Evolutionary conservation across 1,140 invertebrate species (phyloP), one percentile per base, ranked within the genome.

Genomic region (Pachypsylla venusta): DNA sequence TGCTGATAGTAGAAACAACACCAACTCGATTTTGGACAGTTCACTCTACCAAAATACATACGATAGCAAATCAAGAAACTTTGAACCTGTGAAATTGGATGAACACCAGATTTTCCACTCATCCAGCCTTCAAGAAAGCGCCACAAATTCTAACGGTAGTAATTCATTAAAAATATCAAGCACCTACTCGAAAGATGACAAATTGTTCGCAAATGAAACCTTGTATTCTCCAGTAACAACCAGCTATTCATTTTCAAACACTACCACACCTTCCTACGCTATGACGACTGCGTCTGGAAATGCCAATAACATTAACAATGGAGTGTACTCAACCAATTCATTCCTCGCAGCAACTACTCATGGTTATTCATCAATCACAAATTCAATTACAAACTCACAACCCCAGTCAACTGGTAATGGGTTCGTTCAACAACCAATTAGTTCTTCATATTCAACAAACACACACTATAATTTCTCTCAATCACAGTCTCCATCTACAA

Each of bases 21-120:
- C 42, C 16, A 22, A n/a, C 22, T 19, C 42, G n/a, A 48, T 48
- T 19, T 22, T 48, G 42, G 42, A 48, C 42, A 48, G 42, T 48
- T 48, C 42, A 19, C 42, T 48, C 42, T 48, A 48, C 22, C 42
- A 48, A 48, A 48, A 48, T 22, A 48, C 42, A 7, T 48, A 48
- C 16, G 42, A 48, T 48, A 48, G 42, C 16, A 48, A 48, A 48
- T 19, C 42, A n/a, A 48, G 42, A 22, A 48, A 48, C 42, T 48
- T 48, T 48, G n/a, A n/a, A n/a, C n/a, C n/a, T n/a, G n/a, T n/a
- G n/a, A 22, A 19, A 22, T n/a, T 19, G 7, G 22, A 22, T 48
- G 42, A 22, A 48, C 16, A 22, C n/a, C 42, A 48, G n/a, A 5
- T 48, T 19, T 48, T 48, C 42, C 16, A 48, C 22, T n/a, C 42